Evolutionary conservation across 2,113 vertebrate species (phyloP), one percentile per base, ranked within the genome.

Genomic region (Trogon melanurus): DNA sequence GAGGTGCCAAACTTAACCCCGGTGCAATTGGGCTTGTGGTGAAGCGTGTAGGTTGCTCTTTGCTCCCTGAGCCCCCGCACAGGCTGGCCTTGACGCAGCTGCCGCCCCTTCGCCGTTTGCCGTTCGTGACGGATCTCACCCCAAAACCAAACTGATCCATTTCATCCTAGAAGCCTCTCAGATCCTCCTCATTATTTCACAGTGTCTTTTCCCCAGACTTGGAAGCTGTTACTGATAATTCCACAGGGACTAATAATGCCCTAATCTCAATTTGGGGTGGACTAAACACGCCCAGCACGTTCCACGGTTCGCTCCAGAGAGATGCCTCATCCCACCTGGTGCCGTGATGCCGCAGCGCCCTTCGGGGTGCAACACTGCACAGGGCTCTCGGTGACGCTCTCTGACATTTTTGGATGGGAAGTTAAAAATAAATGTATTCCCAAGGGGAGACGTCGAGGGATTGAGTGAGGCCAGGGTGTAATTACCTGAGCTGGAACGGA

Each of bases 401-500:
- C 9, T 79, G 79, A 34, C 5, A 5, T 4, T 85, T 74, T 72
- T 13, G 75, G 89, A 64, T 74, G 54, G 84, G 79, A 86, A 32
- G 78, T 71, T 96, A 95, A 96, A 95, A 97, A 97, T 90, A 96
- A 91, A 95, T n/a, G 1, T 9, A 60, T 53, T 94, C 91, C 91
- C 79, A 12, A 30, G 53, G 47, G 79, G 54, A 93, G 51, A 47
- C 70, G 89, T 58, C 29, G 67, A 73, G 60, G 88, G 87, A 94
- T 61, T 78, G 94, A 93, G 57, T 0, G 36, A 87, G 91, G 62
- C 76, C 88, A 53, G 93, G 82, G 91, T 88, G 78, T 93, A 93
- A 97, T 96, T 96, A 96, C 97, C 97, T 97, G 95, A 80, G 70
- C 51, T 95, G 95, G 95, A 96, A 60, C 2, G 1, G 76, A 93